Conservation (phyloP, 2,797 vertebrate species). For the Lepilemur ruficaudatus region DNA sequence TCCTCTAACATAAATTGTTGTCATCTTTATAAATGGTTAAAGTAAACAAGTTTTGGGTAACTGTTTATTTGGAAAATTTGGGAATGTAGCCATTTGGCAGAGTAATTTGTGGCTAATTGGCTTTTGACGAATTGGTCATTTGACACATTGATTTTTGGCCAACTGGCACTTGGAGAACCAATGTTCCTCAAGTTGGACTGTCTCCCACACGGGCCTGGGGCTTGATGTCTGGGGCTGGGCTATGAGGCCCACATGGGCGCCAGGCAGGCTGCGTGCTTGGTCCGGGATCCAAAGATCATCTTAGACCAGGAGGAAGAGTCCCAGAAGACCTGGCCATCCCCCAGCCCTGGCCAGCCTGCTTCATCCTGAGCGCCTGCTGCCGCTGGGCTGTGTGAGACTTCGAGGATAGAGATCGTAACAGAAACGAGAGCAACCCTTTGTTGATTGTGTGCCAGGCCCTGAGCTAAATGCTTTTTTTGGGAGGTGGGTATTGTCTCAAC, state of each 20-base stretch:
- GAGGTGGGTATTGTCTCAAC: background rate
- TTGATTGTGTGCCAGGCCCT: background rate
- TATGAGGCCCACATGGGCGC: slow-evolving; percentile 53
- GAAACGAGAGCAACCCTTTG: background rate
- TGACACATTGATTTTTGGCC: slow-evolving; percentile 73
- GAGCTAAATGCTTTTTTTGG: background rate
- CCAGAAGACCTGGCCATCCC: slow-evolving; percentile 42
- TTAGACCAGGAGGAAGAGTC: slow-evolving; percentile 44
- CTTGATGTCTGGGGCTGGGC: slow-evolving; percentile 47
- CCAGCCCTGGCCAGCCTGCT: background rate
- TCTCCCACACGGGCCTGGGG: slow-evolving; percentile 43
- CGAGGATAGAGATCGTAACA: background rate
- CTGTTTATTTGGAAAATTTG: slow-evolving; percentile 74
- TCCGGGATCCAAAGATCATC: slow-evolving; percentile 41
- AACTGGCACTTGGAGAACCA: slow-evolving; percentile 62
- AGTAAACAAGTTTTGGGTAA: slow-evolving; percentile 75
- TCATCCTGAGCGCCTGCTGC: background rate
- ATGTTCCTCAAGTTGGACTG: slow-evolving; percentile 46
- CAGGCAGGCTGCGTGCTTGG: slow-evolving; percentile 62
- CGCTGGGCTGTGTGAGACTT: background rate
- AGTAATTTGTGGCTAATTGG: slow-evolving; percentile 74
- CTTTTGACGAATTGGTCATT: slow-evolving; percentile 79
- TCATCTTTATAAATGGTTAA: slow-evolving; percentile 76
- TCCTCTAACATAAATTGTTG: slow-evolving; percentile 71
- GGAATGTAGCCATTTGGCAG: slow-evolving; percentile 74